Percentiles rank a stretch among this genome's conserved stretches.
These are phyloP conservation scores for Eupithecia tripunctaria DNA, from an alignment of 2,888 invertebrate species.

Conservation along the genomic window DNA sequence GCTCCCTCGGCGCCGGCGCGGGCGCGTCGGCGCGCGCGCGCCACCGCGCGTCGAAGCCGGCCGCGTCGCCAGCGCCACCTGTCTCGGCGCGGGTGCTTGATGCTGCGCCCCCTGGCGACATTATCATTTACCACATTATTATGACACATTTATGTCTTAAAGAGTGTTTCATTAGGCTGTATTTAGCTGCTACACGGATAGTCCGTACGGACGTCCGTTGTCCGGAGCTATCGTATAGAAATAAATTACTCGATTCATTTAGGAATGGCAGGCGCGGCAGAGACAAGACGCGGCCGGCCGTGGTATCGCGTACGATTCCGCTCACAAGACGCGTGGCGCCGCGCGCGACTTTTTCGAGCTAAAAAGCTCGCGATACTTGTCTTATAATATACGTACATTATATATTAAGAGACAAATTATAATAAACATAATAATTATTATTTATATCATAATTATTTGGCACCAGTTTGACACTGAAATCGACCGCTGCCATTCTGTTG, in stretches of 20 bases:
- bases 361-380: not conserved
- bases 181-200: no score
- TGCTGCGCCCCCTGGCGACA: not conserved
- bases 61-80: constrained; percentile 29
- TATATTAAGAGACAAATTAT: no score
- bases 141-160: not conserved
- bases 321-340: no score
- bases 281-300: not conserved
- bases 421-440: no score
- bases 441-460: no score
- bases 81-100: not conserved
- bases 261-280: not conserved
- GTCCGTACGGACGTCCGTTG: no score
- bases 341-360: not conserved
- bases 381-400: not conserved
- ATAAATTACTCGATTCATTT: no score
- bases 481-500: no score
- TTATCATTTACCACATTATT: not conserved
- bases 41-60: constrained; percentile 68
- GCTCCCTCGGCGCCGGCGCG: constrained; percentile 51
- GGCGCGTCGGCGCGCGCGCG: constrained; percentile 50
- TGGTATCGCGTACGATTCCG: no score
- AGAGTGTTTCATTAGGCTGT: not conserved
- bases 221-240: no score
- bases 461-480: no score